phyloP scores from a whole-genome alignment of 2,113 vertebrate genomes.

The Canis aureus region DNA sequence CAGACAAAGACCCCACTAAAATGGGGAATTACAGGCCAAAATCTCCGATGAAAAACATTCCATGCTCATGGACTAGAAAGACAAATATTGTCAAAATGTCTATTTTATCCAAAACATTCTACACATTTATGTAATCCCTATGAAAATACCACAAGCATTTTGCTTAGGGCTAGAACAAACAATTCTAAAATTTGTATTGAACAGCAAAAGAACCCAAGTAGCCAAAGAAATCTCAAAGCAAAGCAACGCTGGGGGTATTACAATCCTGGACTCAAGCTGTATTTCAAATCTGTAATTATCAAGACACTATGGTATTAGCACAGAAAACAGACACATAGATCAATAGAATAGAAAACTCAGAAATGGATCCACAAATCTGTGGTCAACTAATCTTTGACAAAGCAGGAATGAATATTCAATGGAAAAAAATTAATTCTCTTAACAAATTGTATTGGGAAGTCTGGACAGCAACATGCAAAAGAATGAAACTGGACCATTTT shows the following conservation, averaged over 20 bases:
- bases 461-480: background rate
- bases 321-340: background rate
- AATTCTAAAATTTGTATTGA: background rate
- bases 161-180: background rate
- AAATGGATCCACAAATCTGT: background rate
- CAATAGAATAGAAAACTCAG: background rate
- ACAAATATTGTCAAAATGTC: background rate
- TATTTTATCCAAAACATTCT: background rate
- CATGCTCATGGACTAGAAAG: background rate
- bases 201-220: background rate
- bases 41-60: background rate
- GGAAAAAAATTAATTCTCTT: background rate
- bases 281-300: background rate
- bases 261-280: background rate
- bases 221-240: background rate
- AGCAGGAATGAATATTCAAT: background rate
- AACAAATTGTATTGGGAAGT: background rate
- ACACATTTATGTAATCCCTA: background rate
- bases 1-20: background rate
- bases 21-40: background rate
- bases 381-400: background rate
- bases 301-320: background rate
- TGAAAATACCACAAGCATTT: background rate
- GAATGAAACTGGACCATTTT: background rate
- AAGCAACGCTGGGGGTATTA: background rate